Evolutionary conservation across 2,797 vertebrate species (phyloP).

Genomic region (Epinephelus coioides): DNA sequence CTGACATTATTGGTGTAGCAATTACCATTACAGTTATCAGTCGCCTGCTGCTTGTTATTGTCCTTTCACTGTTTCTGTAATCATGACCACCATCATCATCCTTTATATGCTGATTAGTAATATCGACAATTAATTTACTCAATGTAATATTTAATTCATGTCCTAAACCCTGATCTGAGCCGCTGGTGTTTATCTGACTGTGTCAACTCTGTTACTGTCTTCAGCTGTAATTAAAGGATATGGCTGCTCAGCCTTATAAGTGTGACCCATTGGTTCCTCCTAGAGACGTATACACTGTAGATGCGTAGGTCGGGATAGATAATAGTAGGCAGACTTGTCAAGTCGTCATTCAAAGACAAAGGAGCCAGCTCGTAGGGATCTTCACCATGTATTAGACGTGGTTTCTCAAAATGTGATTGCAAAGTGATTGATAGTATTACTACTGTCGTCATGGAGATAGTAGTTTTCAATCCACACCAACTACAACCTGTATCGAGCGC

Average conservation of each 20-base stretch:
- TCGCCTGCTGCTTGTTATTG: slow-evolving; percentile 54
- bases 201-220: slow-evolving; percentile 24
- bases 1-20: slow-evolving; percentile 60
- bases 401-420: too few relatives aligned
- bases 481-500: too few relatives aligned
- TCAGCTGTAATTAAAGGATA: slow-evolving; percentile 26
- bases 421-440: too few relatives aligned
- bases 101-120: slow-evolving; percentile 57
- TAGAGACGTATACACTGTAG: not conserved
- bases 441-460: too few relatives aligned
- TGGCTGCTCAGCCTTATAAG: not conserved
- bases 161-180: slow-evolving; percentile 32
- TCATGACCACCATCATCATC: slow-evolving; percentile 58
- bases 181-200: slow-evolving; percentile 26
- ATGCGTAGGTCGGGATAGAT: too few relatives aligned
- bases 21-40: slow-evolving; percentile 66
- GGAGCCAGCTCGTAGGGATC: too few relatives aligned
- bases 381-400: too few relatives aligned
- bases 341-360: too few relatives aligned
- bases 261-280: not conserved
- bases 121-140: slow-evolving; percentile 59
- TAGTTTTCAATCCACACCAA: too few relatives aligned
- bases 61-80: slow-evolving; percentile 65
- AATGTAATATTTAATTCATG: slow-evolving; percentile 30
- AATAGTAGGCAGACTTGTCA: too few relatives aligned